Evolutionary conservation across 2,113 vertebrate species (phyloP).

Genomic region (Climacteris rufus): DNA sequence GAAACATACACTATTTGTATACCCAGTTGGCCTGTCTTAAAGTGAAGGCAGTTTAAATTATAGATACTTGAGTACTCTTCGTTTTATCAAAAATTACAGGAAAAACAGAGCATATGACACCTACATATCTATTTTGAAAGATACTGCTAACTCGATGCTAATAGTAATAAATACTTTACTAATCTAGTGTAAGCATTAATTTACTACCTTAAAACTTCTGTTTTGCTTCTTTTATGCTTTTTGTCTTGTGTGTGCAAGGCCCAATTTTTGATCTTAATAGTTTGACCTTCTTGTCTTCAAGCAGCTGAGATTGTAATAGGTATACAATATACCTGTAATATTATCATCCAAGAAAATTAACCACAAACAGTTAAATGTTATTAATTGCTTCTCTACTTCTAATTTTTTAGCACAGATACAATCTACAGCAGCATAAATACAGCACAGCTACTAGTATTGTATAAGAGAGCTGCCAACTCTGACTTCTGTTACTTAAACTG

Average conservation of each 20-base stretch:
- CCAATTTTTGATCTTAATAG: not conserved
- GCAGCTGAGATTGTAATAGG: not conserved
- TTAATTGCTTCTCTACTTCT: not conserved
- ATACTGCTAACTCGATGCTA: not conserved
- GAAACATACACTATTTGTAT: not conserved
- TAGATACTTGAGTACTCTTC: not conserved
- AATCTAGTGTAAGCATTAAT: not conserved
- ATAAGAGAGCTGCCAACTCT: not conserved
- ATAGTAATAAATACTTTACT: not conserved
- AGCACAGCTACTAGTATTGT: not conserved
- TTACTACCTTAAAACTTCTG: not conserved
- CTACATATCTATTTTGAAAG: not conserved
- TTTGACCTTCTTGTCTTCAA: not conserved
- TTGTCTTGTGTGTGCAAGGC: not conserved
- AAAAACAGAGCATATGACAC: not conserved
- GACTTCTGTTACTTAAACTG: not conserved
- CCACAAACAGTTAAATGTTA: not conserved
- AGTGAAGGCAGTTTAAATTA: not conserved
- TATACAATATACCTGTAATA: not conserved
- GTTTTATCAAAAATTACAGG: not conserved
- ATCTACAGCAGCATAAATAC: not conserved
- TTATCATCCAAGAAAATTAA: not conserved
- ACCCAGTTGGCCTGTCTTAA: not conserved
- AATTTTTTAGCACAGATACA: not conserved
- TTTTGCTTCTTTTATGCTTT: not conserved